Conservation (phyloP, 2,797 vertebrate genomes). For the Catharus ustulatus region DNA sequence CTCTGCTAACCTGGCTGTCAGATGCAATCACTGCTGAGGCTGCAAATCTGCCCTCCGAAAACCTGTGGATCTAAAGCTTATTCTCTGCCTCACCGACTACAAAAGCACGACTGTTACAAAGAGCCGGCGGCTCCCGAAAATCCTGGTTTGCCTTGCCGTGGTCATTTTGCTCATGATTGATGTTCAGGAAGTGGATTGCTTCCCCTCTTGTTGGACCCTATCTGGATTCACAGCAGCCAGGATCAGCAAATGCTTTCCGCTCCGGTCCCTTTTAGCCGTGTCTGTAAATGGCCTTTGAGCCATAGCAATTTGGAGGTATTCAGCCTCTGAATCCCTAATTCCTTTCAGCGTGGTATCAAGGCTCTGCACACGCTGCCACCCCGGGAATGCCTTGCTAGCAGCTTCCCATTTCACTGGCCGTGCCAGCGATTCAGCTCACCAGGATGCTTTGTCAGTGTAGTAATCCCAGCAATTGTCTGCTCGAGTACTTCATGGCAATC, state of each 20-base stretch:
- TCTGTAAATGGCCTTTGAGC: slow-evolving; percentile 62
- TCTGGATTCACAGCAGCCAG: slow-evolving; percentile 56
- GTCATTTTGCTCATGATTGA: slow-evolving; percentile 60
- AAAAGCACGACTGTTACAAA: slow-evolving; percentile 54
- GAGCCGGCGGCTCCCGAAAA: neutral
- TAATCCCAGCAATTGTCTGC: slow-evolving; percentile 64
- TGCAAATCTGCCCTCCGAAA: neutral
- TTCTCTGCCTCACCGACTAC: neutral
- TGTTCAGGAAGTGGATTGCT: slow-evolving; percentile 69
- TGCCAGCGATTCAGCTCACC: slow-evolving; percentile 67
- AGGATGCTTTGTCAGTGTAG: slow-evolving; percentile 64
- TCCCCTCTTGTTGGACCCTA: slow-evolving; percentile 56
- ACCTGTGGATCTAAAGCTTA: slow-evolving; percentile 24
- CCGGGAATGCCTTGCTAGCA: slow-evolving; percentile 65
- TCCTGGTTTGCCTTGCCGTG: slow-evolving; percentile 28
- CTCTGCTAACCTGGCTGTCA: slow-evolving; percentile 39
- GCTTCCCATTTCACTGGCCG: slow-evolving; percentile 45
- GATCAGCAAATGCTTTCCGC: slow-evolving; percentile 60
- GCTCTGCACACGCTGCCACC: slow-evolving; percentile 60
- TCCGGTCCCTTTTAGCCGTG: slow-evolving; percentile 10
- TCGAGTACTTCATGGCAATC: slow-evolving; percentile 53
- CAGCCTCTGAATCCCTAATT: slow-evolving; percentile 64
- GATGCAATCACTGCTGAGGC: neutral
- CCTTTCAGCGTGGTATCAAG: slow-evolving; percentile 54
- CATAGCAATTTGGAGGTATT: slow-evolving; percentile 53